Conservation (phyloP, 2,888 invertebrate species). For the Dermolepida albohirtum region DNA sequence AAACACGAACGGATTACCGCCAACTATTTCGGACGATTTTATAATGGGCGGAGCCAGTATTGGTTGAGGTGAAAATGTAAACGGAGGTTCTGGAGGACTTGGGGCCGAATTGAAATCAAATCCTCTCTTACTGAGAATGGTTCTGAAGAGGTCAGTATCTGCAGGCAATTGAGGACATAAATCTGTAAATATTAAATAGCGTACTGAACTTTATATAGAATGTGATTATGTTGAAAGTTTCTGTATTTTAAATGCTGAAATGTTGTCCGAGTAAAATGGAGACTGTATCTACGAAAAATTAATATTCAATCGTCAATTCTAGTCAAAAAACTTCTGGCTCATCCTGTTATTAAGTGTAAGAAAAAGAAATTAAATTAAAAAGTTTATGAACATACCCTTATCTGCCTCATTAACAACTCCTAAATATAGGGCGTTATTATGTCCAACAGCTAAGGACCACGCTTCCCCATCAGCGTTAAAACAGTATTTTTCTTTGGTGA, state of each 20-base stretch:
- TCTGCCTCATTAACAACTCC: slow-evolving; percentile 68
- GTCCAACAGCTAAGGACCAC: slow-evolving; percentile 77
- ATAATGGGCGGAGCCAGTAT: slow-evolving; percentile 44
- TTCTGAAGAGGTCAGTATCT: slow-evolving; percentile 50
- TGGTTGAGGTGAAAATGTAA: slow-evolving; percentile 50
- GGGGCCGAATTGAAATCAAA: slow-evolving; percentile 69
- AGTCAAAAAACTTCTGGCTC: no score
- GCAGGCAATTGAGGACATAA: slow-evolving; percentile 50
- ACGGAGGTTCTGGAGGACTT: slow-evolving; percentile 53
- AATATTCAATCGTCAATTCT: no score
- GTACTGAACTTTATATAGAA: neutral
- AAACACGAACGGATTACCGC: slow-evolving; percentile 65
- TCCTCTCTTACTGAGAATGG: slow-evolving; percentile 64
- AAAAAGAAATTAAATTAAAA: no score
- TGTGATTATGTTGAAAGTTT: no score
- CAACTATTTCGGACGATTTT: slow-evolving; percentile 45
- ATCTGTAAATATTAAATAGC: slow-evolving; percentile 32
- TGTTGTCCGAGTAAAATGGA: no score
- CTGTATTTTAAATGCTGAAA: no score
- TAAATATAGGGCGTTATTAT: slow-evolving; percentile 74
- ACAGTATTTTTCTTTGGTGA: slow-evolving; percentile 74
- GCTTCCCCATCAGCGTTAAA: slow-evolving; percentile 76
- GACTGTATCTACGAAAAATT: no score
- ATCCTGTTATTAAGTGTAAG: no score
- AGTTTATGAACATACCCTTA: slow-evolving; percentile 46